Conservation (phyloP, 2,888 invertebrate genomes). For the Orthosia gracilis region DNA sequence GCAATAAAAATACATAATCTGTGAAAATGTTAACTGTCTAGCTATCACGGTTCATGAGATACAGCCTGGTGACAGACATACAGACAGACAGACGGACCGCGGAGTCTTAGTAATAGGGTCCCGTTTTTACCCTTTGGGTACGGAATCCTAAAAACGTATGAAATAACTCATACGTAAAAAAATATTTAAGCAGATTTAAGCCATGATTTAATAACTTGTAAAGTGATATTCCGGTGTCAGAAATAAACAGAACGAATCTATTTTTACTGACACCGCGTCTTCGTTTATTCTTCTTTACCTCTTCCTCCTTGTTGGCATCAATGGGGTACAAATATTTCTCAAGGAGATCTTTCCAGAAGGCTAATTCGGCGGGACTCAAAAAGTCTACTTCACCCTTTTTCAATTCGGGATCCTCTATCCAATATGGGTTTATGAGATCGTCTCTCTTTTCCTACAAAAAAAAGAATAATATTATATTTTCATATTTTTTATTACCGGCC, state of each 20-base stretch:
- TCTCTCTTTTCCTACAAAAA: slow-evolving; percentile 93
- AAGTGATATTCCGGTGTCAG: slow-evolving; percentile 19
- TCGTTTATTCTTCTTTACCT: slow-evolving; percentile 91
- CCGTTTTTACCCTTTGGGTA: no score
- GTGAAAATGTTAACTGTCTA: no score
- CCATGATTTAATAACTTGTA: slow-evolving; percentile 25
- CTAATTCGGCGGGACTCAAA: slow-evolving; percentile 95
- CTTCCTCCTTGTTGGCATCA: slow-evolving; percentile 97
- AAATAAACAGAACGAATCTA: not conserved
- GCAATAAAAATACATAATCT: no score
- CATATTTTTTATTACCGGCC: not conserved
- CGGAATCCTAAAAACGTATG: no score
- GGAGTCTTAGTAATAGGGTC: no score
- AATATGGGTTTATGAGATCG: slow-evolving; percentile 97
- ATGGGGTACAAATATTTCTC: slow-evolving; percentile 98
- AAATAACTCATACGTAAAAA: slow-evolving; percentile 10
- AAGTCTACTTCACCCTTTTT: slow-evolving; percentile 98
- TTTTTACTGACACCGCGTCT: slow-evolving; percentile 20
- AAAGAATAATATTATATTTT: not conserved
- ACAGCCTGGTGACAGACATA: no score
- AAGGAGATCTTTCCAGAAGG: slow-evolving; percentile 98
- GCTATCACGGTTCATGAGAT: no score
- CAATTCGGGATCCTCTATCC: slow-evolving; percentile 97
- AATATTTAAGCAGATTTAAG: slow-evolving; percentile 24
- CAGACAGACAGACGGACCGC: no score